Conservation (phyloP, 2,113 vertebrate species). For the Pipa parva region DNA sequence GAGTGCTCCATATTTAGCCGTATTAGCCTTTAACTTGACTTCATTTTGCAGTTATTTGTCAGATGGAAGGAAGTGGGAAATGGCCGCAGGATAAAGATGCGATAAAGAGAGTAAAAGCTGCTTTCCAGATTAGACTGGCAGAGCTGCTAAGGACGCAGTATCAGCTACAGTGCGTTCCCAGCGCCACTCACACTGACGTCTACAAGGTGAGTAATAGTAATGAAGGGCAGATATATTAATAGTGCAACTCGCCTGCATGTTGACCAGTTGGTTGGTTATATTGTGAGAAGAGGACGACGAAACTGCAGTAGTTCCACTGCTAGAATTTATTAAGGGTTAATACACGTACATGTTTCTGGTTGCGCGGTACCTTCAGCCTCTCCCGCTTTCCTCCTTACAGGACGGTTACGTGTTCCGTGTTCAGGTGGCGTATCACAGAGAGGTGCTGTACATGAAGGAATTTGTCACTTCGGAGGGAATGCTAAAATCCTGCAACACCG, state of each 20-base stretch:
- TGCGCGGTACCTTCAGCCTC: no score
- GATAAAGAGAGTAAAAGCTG: conserved; percentile 80
- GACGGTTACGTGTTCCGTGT: conserved; percentile 86
- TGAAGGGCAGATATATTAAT: not conserved
- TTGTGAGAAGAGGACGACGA: no score
- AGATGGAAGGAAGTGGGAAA: conserved; percentile 95
- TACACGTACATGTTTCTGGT: no score
- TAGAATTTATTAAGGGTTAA: no score
- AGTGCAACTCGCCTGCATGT: no score
- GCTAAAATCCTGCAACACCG: conserved; percentile 76
- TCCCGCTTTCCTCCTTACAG: no score
- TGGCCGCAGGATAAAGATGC: conserved; percentile 86
- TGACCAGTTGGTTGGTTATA: no score
- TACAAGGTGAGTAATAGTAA: conserved; percentile 73
- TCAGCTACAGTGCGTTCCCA: conserved; percentile 66
- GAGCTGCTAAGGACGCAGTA: conserved; percentile 76
- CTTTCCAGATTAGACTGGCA: conserved; percentile 84
- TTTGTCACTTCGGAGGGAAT: conserved; percentile 73
- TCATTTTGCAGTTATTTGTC: conserved; percentile 76
- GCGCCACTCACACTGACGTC: conserved; percentile 74
- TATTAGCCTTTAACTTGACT: no score
- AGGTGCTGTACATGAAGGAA: conserved; percentile 84
- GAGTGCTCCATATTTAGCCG: no score
- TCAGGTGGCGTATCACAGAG: conserved; percentile 86
- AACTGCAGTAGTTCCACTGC: no score